These are phyloP conservation scores for Sitta carolinensis DNA, from an alignment of 2,797 vertebrate genomes.

Conservation along the genomic window DNA sequence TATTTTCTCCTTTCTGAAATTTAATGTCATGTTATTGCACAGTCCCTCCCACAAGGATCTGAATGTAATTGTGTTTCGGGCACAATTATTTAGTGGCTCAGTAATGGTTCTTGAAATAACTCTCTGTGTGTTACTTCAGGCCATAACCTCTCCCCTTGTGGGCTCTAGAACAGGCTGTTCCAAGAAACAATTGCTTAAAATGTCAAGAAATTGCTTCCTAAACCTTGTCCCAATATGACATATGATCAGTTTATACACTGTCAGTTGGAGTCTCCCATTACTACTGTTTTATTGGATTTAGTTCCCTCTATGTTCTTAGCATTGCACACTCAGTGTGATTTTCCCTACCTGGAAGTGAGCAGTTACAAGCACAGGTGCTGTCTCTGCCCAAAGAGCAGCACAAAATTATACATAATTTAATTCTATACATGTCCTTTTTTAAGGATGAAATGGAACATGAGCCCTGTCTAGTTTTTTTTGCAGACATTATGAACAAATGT, in stretches of 20 bases:
- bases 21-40: neutral
- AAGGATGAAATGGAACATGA: neutral
- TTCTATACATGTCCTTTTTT: neutral
- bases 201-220: conserved; percentile 64
- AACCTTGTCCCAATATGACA: conserved; percentile 40
- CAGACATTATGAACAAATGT: neutral
- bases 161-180: conserved; percentile 53
- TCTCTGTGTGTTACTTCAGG: conserved; percentile 40
- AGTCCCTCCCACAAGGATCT: conserved; percentile 24
- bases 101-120: conserved; percentile 41
- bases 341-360: neutral
- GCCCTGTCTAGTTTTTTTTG: neutral
- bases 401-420: neutral
- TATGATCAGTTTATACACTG: conserved; percentile 41
- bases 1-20: neutral
- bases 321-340: neutral
- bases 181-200: conserved; percentile 63
- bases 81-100: conserved; percentile 44
- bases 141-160: conserved; percentile 63
- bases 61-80: conserved; percentile 41
- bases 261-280: conserved; percentile 25
- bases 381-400: neutral
- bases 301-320: neutral
- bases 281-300: conserved; percentile 46
- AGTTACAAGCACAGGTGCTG: neutral